Percentiles rank a stretch among this genome's conserved stretches.
Evolutionary conservation across 1,140 invertebrate species (phyloP).

Genomic region (Panulirus ornatus): DNA sequence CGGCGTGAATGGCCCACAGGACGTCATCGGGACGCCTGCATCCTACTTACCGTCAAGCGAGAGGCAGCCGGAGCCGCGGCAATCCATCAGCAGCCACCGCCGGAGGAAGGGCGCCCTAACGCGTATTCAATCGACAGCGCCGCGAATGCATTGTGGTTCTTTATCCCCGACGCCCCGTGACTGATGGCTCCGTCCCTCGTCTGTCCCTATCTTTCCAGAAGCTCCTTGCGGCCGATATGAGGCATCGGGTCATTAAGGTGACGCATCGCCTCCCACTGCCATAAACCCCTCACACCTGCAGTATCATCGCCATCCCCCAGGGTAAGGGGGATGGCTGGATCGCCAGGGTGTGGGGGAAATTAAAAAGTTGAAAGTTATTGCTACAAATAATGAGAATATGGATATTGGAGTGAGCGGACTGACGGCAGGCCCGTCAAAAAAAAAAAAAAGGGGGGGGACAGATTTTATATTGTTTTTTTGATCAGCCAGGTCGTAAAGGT

Average conservation of each 20-base stretch:
- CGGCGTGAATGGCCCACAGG: too few species aligned
- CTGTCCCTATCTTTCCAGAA: background rate
- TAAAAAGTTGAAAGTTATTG: slow-evolving; percentile 11
- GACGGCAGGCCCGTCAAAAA: background rate
- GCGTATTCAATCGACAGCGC: too few species aligned
- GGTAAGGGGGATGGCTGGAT: too few species aligned
- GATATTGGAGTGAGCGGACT: background rate
- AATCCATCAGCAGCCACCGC: too few species aligned
- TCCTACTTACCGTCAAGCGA: too few species aligned
- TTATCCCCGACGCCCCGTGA: background rate
- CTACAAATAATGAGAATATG: background rate
- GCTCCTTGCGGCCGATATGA: background rate
- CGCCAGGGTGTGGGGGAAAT: too few species aligned
- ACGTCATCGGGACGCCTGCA: too few species aligned
- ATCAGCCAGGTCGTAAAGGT: too few species aligned
- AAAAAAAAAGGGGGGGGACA: background rate
- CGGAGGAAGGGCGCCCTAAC: too few species aligned
- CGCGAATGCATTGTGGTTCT: too few species aligned
- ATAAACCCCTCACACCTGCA: background rate
- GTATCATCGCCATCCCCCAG: background rate
- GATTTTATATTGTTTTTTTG: too few species aligned
- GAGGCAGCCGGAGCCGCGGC: too few species aligned
- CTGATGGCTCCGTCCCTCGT: background rate
- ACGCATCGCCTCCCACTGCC: background rate
- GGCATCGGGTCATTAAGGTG: background rate